A percentile compares a stretch with the other conserved stretches of the same genome.
Conservation (phyloP, 2,888 invertebrate species). For the Phoenoteleia sp. region DNA sequence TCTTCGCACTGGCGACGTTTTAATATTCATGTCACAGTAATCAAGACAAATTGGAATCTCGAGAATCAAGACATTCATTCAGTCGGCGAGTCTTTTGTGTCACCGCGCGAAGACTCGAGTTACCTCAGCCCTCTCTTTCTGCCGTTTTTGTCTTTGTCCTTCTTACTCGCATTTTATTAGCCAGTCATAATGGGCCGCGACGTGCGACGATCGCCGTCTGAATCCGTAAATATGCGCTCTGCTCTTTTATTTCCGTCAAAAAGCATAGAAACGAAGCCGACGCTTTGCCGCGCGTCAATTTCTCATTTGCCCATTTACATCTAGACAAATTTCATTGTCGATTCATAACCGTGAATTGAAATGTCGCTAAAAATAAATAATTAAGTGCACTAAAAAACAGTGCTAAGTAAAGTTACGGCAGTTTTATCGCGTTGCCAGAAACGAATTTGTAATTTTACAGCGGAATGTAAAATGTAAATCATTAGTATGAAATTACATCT, state of each 20-base stretch:
- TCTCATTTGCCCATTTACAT: constrained; percentile 52
- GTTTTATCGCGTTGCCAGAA: too few species aligned
- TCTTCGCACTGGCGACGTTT: constrained; percentile 68
- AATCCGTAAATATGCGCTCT: constrained; percentile 83
- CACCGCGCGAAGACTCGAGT: constrained; percentile 67
- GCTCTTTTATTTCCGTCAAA: constrained; percentile 69
- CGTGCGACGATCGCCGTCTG: constrained; percentile 82
- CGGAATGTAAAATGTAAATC: too few species aligned
- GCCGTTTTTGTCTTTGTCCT: constrained; percentile 18
- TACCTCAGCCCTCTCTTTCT: constrained; percentile 33
- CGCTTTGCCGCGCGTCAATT: constrained; percentile 59
- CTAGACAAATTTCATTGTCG: constrained; percentile 26
- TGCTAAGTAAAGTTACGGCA: too few species aligned
- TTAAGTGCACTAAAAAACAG: too few species aligned
- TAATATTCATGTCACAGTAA: constrained; percentile 84
- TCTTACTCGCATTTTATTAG: constrained; percentile 77
- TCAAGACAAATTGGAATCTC: constrained; percentile 85
- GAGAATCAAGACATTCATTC: constrained; percentile 73
- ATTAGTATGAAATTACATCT: too few species aligned
- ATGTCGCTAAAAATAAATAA: too few species aligned
- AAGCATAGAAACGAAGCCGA: constrained; percentile 48
- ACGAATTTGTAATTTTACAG: too few species aligned
- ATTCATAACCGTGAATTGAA: too few species aligned
- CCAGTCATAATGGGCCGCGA: constrained; percentile 78
- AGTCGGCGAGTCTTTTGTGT: constrained; percentile 70